A percentile compares a stretch with the other conserved stretches of the same genome.
These are phyloP conservation scores for Drosophila koepferae DNA, from an alignment of 2,888 invertebrate genomes.

Conservation along the genomic window DNA sequence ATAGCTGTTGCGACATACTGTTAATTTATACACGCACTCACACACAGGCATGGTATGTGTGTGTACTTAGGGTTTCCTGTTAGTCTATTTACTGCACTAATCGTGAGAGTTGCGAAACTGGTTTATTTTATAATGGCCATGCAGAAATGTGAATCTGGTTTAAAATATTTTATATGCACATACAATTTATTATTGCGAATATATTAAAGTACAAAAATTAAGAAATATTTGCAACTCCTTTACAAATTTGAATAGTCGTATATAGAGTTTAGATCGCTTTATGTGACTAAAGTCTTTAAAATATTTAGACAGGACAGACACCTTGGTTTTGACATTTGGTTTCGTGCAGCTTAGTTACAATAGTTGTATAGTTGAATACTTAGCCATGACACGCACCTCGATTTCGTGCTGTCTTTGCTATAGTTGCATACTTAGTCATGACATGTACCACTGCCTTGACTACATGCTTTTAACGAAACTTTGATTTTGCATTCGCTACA, in stretches of 20 bases:
- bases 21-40: constrained; percentile 64
- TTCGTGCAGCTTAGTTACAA: not conserved
- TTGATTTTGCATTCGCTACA: not conserved
- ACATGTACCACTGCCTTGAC: not conserved
- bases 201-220: constrained; percentile 35
- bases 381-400: not conserved
- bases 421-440: not conserved
- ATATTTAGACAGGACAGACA: not conserved
- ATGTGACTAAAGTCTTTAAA: not conserved
- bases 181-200: constrained; percentile 24
- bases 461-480: not conserved
- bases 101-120: constrained; percentile 27
- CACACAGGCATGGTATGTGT: constrained; percentile 16
- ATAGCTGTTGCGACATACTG: constrained; percentile 66
- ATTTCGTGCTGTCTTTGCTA: not conserved
- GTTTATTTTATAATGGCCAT: constrained; percentile 38
- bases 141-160: constrained; percentile 44
- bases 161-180: constrained; percentile 30
- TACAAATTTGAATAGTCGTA: too few relatives aligned
- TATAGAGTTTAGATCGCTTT: too few relatives aligned
- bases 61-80: constrained; percentile 36
- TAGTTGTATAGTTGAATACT: not conserved
- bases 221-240: not conserved
- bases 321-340: not conserved
- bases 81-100: constrained; percentile 29